Evolutionary conservation across 2,888 invertebrate genomes (phyloP).

Genomic region (Rosalia funebris): DNA sequence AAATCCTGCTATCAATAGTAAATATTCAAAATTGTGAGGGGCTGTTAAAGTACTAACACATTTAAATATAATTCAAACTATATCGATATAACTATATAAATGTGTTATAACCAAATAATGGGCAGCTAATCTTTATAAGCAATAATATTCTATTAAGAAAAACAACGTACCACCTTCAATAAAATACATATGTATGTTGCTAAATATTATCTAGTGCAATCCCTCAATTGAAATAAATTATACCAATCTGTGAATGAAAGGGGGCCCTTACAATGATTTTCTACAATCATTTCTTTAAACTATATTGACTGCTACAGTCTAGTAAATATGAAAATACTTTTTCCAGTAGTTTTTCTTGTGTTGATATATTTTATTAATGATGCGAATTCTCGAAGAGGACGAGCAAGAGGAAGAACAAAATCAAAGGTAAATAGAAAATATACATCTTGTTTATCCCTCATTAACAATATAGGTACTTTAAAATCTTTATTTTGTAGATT

Average conservation of each 20-base stretch:
- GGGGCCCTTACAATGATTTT: constrained; percentile 27
- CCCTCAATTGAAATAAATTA: constrained; percentile 49
- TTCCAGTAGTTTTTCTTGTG: constrained; percentile 42
- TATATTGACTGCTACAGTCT: constrained; percentile 17
- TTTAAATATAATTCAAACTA: no score
- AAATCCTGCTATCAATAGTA: no score
- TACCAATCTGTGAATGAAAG: constrained; percentile 36
- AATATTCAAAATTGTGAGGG: no score
- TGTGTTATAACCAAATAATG: no score
- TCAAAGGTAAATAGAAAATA: constrained; percentile 81
- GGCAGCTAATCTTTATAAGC: constrained; percentile 5
- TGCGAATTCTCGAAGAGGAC: constrained; percentile 71
- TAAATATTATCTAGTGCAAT: constrained; percentile 33
- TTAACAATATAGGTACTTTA: no score
- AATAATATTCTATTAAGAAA: constrained; percentile 20
- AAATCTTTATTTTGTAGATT: no score
- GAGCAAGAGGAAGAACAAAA: constrained; percentile 78
- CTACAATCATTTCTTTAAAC: constrained; percentile 31
- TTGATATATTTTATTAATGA: constrained; percentile 44
- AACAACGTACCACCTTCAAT: constrained; percentile 18
- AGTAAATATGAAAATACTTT: constrained; percentile 50
- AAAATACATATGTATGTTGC: constrained; percentile 33
- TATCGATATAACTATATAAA: no score
- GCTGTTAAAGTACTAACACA: no score
- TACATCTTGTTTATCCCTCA: no score